Percentiles rank a stretch among this genome's conserved stretches.
These are phyloP conservation scores for Thamnophis sirtalis DNA, from an alignment of 2,113 vertebrate species.

Conservation along the genomic window DNA sequence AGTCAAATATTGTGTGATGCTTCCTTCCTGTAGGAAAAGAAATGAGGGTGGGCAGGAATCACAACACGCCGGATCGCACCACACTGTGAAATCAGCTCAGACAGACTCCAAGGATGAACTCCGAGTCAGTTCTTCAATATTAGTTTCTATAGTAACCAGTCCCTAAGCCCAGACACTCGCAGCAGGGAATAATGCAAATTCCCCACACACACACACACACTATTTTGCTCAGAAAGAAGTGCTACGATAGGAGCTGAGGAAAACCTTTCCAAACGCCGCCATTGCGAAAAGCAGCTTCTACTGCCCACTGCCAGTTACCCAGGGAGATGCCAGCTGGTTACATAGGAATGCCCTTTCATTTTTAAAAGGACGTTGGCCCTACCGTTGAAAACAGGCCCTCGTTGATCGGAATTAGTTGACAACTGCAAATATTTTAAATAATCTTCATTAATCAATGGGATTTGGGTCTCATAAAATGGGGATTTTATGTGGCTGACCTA, in stretches of 20 bases:
- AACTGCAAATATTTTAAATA: not conserved
- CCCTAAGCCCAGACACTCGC: conserved; percentile 50
- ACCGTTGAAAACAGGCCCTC: not conserved
- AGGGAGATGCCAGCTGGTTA: not conserved
- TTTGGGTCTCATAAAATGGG: not conserved
- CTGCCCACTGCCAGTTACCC: not conserved
- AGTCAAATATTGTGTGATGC: not conserved
- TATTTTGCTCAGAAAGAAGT: conserved; percentile 66
- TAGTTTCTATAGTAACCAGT: conserved; percentile 69
- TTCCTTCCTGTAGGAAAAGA: not conserved
- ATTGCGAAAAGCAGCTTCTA: conserved; percentile 18
- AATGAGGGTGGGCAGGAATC: not conserved
- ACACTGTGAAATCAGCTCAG: conserved; percentile 28
- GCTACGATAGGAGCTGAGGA: conserved; percentile 43
- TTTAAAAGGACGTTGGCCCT: not conserved
- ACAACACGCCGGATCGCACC: not conserved
- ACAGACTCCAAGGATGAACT: conserved; percentile 29
- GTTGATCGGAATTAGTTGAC: not conserved
- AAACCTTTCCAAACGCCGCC: conserved; percentile 38
- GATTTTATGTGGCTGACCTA: not conserved
- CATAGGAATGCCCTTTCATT: not conserved
- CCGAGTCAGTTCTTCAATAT: conserved; percentile 50
- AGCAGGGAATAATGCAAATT: conserved; percentile 67
- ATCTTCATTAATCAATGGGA: not conserved
- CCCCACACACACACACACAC: too few species aligned